A percentile compares a stretch with the other conserved stretches of the same genome.
Evolutionary conservation across 2,888 invertebrate species (phyloP).

Genomic region (Phalera bucephala): DNA sequence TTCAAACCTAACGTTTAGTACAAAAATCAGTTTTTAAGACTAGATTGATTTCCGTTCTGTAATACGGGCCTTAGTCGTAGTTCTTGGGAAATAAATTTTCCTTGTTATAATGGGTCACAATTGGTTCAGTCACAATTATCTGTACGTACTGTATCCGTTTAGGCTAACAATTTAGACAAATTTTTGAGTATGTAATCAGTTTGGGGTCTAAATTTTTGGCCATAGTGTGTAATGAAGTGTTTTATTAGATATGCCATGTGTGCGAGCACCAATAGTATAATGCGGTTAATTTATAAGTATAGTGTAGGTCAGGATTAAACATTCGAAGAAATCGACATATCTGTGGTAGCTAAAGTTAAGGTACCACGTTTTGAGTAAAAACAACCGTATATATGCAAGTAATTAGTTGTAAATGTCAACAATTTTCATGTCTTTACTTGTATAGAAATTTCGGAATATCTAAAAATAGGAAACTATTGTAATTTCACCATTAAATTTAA

Average conservation of each 20-base stretch:
- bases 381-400: too few relatives aligned
- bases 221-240: slow-evolving; percentile 16
- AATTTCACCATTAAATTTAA: too few relatives aligned
- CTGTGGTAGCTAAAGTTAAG: too few relatives aligned
- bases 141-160: slow-evolving; percentile 14
- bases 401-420: not conserved
- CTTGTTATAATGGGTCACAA: slow-evolving; percentile 8
- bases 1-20: too few relatives aligned
- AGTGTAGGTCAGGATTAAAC: not conserved
- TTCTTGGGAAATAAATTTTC: too few relatives aligned
- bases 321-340: too few relatives aligned
- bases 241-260: slow-evolving; percentile 31
- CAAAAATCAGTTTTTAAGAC: too few relatives aligned
- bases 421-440: too few relatives aligned
- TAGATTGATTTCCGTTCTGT: too few relatives aligned
- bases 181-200: slow-evolving; percentile 11
- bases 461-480: too few relatives aligned
- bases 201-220: slow-evolving; percentile 12
- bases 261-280: slow-evolving; percentile 41
- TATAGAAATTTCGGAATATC: slow-evolving; percentile 8
- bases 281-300: slow-evolving; percentile 6
- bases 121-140: slow-evolving; percentile 16
- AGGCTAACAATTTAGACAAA: slow-evolving; percentile 20
- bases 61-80: too few relatives aligned
- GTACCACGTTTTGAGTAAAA: too few relatives aligned